phyloP scores from a whole-genome alignment of 2,113 vertebrate species.

The Rhegmatorhina hoffmannsi region DNA sequence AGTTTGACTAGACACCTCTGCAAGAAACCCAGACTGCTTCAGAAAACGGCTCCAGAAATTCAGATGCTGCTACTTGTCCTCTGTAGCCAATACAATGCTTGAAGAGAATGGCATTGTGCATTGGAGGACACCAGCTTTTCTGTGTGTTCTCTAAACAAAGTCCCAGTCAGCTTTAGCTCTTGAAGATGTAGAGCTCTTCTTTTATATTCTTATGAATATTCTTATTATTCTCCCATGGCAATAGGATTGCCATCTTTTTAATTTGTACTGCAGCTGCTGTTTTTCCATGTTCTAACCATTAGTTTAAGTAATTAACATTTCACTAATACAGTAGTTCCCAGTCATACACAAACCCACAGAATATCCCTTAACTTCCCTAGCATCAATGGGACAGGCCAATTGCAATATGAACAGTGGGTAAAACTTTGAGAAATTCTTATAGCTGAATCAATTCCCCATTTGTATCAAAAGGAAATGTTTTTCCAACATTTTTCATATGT shows the following conservation, averaged over 20 bases:
- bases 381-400: not conserved
- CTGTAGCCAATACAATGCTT: not conserved
- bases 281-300: not conserved
- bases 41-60: not conserved
- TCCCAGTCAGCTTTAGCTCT: not conserved
- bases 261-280: not conserved
- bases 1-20: not conserved
- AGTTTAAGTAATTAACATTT: not conserved
- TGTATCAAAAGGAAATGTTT: not conserved
- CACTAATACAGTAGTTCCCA: not conserved
- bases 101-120: not conserved
- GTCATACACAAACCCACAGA: not conserved
- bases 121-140: not conserved
- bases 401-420: not conserved
- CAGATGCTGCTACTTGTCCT: not conserved
- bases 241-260: not conserved
- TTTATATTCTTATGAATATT: not conserved
- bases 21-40: not conserved
- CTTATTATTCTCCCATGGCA: not conserved
- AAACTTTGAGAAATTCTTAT: not conserved
- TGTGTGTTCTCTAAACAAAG: not conserved
- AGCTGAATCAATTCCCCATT: not conserved
- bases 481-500: not conserved
- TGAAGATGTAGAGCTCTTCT: not conserved
- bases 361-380: not conserved